Conservation (phyloP, 2,888 invertebrate genomes). For the Anarsia innoxiella region DNA sequence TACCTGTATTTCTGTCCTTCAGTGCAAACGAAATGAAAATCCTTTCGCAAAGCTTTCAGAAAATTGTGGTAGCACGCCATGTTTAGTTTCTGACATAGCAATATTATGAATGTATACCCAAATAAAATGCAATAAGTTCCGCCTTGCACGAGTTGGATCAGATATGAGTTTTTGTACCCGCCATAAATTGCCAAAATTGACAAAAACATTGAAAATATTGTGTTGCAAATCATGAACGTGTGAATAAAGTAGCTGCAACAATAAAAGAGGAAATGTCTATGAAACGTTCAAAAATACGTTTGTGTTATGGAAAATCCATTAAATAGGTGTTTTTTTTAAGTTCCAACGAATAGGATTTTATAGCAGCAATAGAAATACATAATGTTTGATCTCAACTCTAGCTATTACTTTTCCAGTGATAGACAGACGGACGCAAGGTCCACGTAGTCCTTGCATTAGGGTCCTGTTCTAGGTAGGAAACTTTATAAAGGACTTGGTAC, state of each 20-base stretch:
- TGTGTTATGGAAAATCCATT: background rate
- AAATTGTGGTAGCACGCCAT: slow-evolving; percentile 31
- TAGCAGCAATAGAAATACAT: no score
- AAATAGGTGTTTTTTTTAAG: no score
- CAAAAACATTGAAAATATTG: slow-evolving; percentile 16
- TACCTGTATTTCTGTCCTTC: slow-evolving; percentile 36
- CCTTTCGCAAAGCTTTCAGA: slow-evolving; percentile 29
- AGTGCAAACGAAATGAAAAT: slow-evolving; percentile 40
- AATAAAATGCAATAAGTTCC: slow-evolving; percentile 37
- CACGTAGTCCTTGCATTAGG: no score
- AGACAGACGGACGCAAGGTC: no score
- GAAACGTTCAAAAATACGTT: background rate
- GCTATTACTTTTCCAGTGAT: no score
- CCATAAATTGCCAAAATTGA: slow-evolving; percentile 21
- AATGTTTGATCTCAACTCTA: no score
- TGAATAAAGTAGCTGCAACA: background rate
- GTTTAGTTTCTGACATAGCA: slow-evolving; percentile 30
- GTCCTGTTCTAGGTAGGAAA: no score
- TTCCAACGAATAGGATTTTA: no score
- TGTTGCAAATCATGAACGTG: background rate
- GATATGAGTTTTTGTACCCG: slow-evolving; percentile 27
- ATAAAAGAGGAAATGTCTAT: background rate
- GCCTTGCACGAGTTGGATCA: slow-evolving; percentile 34
- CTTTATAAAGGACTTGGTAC: no score
- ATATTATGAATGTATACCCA: slow-evolving; percentile 34